phyloP scores from a whole-genome alignment of 2,888 invertebrate genomes.

The Melieria crassipennis region DNA sequence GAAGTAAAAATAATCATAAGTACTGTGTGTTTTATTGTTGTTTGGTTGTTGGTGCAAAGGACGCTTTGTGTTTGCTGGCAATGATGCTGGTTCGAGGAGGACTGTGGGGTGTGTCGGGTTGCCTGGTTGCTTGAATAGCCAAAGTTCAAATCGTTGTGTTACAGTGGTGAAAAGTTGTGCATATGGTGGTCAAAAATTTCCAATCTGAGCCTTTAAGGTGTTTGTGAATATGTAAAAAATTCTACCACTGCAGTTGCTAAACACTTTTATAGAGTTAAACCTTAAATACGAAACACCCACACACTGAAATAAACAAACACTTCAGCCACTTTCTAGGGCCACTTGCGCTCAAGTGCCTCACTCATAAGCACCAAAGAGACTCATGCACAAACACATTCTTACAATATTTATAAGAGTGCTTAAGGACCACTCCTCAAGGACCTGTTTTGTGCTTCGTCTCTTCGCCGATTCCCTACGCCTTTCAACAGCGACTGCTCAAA shows the following conservation, averaged over 20 bases:
- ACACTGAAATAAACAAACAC: not conserved
- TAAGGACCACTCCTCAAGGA: slow-evolving; percentile 53
- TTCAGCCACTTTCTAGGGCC: not conserved
- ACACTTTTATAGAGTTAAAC: no score
- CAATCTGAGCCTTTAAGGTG: no score
- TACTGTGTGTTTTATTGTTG: slow-evolving; percentile 5
- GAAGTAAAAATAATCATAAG: slow-evolving; percentile 42
- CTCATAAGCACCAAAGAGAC: slow-evolving; percentile 14
- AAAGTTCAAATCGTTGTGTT: no score
- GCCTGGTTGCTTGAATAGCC: no score
- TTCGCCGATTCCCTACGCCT: not conserved
- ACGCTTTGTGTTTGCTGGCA: not conserved
- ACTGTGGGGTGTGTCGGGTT: no score
- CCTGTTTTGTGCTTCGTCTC: slow-evolving; percentile 21
- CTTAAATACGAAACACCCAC: no score
- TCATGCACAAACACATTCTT: slow-evolving; percentile 47
- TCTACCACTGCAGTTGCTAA: no score
- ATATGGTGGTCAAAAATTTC: no score
- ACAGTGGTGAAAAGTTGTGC: no score
- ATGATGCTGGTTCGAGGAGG: not conserved
- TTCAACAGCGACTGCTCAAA: not conserved
- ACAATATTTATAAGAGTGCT: slow-evolving; percentile 59
- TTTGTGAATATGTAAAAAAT: no score
- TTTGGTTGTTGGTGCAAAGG: no score
- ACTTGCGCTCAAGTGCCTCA: slow-evolving; percentile 26